Evolutionary conservation across 1,140 invertebrate genomes (phyloP).

Genomic region (Cardiocondyla obscurior): DNA sequence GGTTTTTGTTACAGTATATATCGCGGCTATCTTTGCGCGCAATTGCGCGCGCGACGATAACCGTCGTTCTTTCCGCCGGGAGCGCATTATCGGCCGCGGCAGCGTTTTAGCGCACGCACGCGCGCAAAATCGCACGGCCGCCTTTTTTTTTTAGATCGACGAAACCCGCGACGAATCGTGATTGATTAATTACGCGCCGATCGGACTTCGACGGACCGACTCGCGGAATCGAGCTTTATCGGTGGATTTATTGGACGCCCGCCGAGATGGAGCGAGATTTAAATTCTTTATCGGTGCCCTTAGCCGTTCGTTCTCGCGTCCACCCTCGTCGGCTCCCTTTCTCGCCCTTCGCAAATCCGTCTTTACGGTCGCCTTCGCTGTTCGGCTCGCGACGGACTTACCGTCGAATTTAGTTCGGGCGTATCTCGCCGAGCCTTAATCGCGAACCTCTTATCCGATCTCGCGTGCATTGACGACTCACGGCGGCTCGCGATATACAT

Average conservation of each 20-base stretch:
- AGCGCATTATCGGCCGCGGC: constrained; percentile 40
- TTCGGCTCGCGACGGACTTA: background rate
- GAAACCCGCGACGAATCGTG: constrained; percentile 23
- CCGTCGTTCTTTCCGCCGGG: constrained; percentile 35
- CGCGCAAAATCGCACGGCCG: constrained; percentile 6
- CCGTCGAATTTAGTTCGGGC: constrained; percentile 1
- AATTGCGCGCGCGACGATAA: constrained; percentile 47
- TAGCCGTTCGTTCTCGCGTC: constrained; percentile 49
- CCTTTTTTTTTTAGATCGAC: constrained; percentile 41
- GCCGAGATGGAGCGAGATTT: constrained; percentile 58
- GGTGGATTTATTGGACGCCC: constrained; percentile 59
- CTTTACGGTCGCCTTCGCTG: constrained; percentile 10
- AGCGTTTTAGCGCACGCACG: constrained; percentile 15
- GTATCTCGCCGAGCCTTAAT: constrained; percentile 3
- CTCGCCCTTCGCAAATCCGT: constrained; percentile 33
- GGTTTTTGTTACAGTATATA: constrained; percentile 51
- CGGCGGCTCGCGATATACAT: background rate
- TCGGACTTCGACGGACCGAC: constrained; percentile 46
- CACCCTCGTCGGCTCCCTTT: constrained; percentile 25
- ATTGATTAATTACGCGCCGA: constrained; percentile 38
- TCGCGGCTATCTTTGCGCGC: constrained; percentile 41
- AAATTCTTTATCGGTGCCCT: constrained; percentile 64
- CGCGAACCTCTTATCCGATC: background rate
- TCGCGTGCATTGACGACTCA: background rate
- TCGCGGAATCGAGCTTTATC: constrained; percentile 54